Percentiles rank a stretch among this genome's conserved stretches.
Conservation (phyloP, 2,113 vertebrate species). For the Hoplias malabaricus region DNA sequence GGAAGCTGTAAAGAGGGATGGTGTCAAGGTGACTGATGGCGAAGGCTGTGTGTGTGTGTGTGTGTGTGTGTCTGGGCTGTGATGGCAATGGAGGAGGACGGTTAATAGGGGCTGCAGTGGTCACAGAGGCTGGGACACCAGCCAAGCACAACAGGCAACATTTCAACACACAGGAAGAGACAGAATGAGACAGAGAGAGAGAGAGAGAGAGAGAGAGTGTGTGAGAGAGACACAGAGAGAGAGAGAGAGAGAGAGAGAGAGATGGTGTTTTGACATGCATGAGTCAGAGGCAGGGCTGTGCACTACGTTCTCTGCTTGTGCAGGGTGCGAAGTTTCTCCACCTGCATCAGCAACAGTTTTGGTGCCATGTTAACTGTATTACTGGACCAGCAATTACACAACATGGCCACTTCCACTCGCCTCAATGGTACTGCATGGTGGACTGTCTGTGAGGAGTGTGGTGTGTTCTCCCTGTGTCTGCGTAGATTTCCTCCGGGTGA, state of each 20-base stretch:
- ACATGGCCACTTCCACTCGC: too few relatives aligned
- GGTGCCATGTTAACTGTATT: not conserved
- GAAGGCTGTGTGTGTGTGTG: not conserved
- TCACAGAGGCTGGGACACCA: slow-evolving; percentile 24
- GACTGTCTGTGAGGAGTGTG: too few relatives aligned
- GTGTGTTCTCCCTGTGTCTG: too few relatives aligned
- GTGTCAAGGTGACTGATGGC: slow-evolving; percentile 47
- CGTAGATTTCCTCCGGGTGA: too few relatives aligned
- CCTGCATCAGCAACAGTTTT: not conserved
- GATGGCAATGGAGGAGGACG: slow-evolving; percentile 33
- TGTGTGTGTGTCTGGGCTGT: slow-evolving; percentile 1
- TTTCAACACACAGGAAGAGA: slow-evolving; percentile 29
- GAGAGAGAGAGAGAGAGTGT: not conserved
- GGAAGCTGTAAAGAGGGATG: slow-evolving; percentile 11
- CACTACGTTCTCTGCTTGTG: not conserved
- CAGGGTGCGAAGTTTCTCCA: not conserved
- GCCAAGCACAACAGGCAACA: slow-evolving; percentile 42
- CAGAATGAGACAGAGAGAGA: not conserved
- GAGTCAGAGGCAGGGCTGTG: not conserved
- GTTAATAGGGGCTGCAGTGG: slow-evolving; percentile 36
- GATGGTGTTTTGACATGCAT: not conserved
- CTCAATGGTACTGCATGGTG: too few relatives aligned
- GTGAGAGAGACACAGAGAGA: not conserved
- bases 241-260: not conserved
- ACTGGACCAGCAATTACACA: not conserved